Evolutionary conservation across 2,888 invertebrate species (phyloP).

Genomic region (Syrista parreyssii): DNA sequence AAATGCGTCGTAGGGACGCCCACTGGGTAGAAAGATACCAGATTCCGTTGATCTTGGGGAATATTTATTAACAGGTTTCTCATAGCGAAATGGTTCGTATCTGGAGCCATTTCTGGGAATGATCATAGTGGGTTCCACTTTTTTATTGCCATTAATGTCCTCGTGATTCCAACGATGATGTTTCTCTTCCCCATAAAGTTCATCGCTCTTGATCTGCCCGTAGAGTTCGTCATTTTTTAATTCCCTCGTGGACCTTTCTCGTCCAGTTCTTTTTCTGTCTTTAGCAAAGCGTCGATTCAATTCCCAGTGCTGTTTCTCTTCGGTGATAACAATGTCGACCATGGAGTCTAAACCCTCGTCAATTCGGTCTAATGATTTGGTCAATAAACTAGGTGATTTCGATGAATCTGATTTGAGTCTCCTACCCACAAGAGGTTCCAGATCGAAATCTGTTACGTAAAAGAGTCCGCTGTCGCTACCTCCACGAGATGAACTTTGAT

Average conservation of each 20-base stretch:
- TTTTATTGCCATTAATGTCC: slow-evolving; percentile 27
- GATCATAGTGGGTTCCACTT: background rate
- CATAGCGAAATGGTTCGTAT: slow-evolving; percentile 38
- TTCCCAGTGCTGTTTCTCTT: slow-evolving; percentile 61
- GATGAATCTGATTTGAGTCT: slow-evolving; percentile 37
- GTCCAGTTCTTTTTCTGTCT: slow-evolving; percentile 25
- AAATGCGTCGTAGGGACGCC: slow-evolving; percentile 57
- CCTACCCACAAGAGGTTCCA: slow-evolving; percentile 45
- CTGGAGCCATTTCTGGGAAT: slow-evolving; percentile 9
- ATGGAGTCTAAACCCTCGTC: slow-evolving; percentile 79
- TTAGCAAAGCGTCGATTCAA: slow-evolving; percentile 10
- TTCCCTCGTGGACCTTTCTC: background rate
- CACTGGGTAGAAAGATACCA: slow-evolving; percentile 48
- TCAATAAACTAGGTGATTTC: slow-evolving; percentile 60
- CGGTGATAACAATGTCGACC: slow-evolving; percentile 78
- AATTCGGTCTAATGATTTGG: slow-evolving; percentile 83
- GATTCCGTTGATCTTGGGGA: slow-evolving; percentile 43
- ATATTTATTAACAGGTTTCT: slow-evolving; percentile 37
- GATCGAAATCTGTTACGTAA: slow-evolving; percentile 58
- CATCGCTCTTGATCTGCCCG: slow-evolving; percentile 47
- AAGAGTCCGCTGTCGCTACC: slow-evolving; percentile 65
- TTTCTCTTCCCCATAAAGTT: slow-evolving; percentile 49
- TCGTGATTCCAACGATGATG: slow-evolving; percentile 44
- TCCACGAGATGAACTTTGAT: slow-evolving; percentile 46
- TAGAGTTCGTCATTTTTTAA: slow-evolving; percentile 40